Evolutionary conservation across 1,140 invertebrate genomes (phyloP), one percentile per base, ranked within the genome.

Genomic region (Musca domestica): DNA sequence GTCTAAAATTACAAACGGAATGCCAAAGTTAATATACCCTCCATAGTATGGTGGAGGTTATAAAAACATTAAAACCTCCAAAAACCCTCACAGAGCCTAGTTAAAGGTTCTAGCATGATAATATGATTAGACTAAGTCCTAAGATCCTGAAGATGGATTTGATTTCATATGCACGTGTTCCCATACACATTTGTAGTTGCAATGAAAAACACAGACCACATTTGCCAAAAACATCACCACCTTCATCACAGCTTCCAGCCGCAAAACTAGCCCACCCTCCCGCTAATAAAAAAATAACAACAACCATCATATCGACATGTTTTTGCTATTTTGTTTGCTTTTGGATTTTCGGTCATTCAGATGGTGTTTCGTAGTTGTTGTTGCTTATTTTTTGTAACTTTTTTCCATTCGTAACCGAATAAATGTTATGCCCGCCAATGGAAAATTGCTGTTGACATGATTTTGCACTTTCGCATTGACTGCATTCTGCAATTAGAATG

Each of bases 401-500:
- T 20, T n/a, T 19, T 19, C 20, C 0, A 30, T 30, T 27, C 27
- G 54, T 61, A 61, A 61, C 56, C 27, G 22, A 61, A 58, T 61
- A 61, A 61, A 61, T 67, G 34, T 68, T 58, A 49, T 47, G 58
- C 67, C n/a, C 61, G 68, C 68, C 77, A 79, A 79, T 79, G 78
- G 76, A 78, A 79, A 74, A 78, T 80, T 80, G 76, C 75, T 80
- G 78, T 78, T 80, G 78, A 80, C 78, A 80, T 80, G 78, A 80
- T 80, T 80, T 80, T 80, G 78, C 78, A 80, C 78, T 80, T 80
- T 80, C 72, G 74, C 74, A 77, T 78, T 72, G 78, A 80, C 78
- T 80, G 78, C 78, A 80, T 80, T 80, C 78, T 74, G 78, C 78
- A 80, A 80, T 80, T 80, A 80, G 78, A 78, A 67, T 70, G 69